Evolutionary conservation across 2,113 vertebrate species (phyloP).

Genomic region (Grus americana): DNA sequence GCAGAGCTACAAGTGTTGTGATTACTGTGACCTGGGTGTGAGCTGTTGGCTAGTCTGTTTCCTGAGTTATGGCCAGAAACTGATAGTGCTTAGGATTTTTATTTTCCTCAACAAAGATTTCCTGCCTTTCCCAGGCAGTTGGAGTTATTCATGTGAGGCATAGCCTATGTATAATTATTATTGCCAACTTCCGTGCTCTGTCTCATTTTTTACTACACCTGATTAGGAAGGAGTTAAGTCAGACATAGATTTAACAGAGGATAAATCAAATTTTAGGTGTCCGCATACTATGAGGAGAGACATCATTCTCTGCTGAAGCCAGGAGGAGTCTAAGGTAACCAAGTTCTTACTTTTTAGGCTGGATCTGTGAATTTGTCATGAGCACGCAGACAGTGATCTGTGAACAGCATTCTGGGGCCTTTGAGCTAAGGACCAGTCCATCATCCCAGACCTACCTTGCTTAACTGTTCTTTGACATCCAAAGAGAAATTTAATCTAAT

Average conservation of each 20-base stretch:
- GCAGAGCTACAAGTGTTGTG: not conserved
- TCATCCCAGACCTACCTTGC: not conserved
- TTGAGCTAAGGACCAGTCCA: not conserved
- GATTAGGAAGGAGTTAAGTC: not conserved
- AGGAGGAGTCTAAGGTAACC: not conserved
- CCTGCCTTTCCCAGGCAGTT: not conserved
- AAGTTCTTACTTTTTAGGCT: not conserved
- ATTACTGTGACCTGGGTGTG: not conserved
- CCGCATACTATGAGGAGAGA: not conserved
- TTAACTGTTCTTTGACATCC: not conserved
- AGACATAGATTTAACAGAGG: not conserved
- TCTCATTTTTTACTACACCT: not conserved
- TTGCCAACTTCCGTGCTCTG: rapidly evolving
- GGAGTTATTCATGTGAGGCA: not conserved
- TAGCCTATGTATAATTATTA: not conserved
- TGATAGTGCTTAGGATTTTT: not conserved
- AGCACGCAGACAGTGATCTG: not conserved
- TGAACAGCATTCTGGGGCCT: not conserved
- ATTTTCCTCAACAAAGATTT: not conserved
- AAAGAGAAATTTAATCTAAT: not conserved
- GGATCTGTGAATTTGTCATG: not conserved
- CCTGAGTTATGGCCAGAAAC: not conserved
- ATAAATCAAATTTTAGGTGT: not conserved
- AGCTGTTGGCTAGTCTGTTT: not conserved
- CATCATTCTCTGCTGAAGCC: not conserved